Base-by-base conservation (phyloP, 2,113 vertebrate genomes). In the Leucosticte australis region DNA sequence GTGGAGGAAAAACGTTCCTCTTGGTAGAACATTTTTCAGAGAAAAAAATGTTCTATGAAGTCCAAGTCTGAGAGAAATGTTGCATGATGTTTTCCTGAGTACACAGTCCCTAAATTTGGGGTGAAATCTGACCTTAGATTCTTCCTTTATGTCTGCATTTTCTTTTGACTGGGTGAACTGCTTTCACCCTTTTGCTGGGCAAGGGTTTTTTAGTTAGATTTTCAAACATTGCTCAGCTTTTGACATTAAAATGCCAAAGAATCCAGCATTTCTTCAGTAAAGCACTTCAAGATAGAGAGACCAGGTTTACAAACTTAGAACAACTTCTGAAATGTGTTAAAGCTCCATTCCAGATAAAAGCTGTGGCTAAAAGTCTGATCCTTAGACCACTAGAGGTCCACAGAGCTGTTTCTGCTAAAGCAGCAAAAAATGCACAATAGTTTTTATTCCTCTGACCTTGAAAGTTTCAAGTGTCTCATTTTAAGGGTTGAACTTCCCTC, bases 381-480 rank as follows among this genome's bases (percentile, higher is more conserved):
- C 53, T 94, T 33, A 95, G 56, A 75, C 94, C 96, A 95, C 95
- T 96, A 96, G 95, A 97, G 90, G 95, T 97, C 96, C 94, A 93
- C 94, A 94, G 94, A 96, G 85, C 83, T 87, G 92, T 83, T 96
- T 89, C 85, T 95, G 83, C 83, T 70, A 78, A 56, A 93, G 83
- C 39, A 90, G 62, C 4, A 7, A 90, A 90, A 80, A 84, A 70
- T 3, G 11, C 33, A 67, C 82, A 67, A 81, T 13, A 47, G 82
- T 7, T 90, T 79, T 67, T 62, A 79, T 35, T 77, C 52, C 26
- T 87, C 78, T 83, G 70, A 67, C 76, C 60, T 81, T 78, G 83
- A 53, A 78, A 28, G 35, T 50, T 94, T 85, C 0, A 0, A 87
- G 37, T 2, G 13, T 33, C 65, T 82, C 4, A 0, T 59, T 79